Percentiles rank a stretch among this genome's conserved stretches.
Conservation (phyloP, 2,888 invertebrate species). For the Neoaliturus tenellus region DNA sequence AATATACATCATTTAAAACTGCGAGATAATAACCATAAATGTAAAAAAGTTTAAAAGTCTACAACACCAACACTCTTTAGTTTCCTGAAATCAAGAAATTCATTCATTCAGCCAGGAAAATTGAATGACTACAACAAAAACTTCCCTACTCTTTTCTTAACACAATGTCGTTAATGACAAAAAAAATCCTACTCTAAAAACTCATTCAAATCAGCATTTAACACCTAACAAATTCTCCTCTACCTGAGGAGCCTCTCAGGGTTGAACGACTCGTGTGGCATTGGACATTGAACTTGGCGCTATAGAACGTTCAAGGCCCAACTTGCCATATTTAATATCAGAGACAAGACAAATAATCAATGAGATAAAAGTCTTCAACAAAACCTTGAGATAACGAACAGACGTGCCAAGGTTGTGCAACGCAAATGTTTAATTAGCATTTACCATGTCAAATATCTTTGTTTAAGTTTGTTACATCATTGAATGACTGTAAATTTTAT, state of each 20-base stretch:
- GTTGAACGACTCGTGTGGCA: conserved; percentile 11
- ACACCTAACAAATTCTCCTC: too few species aligned
- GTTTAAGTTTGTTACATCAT: background rate
- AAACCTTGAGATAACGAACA: conserved; percentile 26
- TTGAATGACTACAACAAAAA: too few species aligned
- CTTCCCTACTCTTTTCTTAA: too few species aligned
- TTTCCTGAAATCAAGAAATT: too few species aligned
- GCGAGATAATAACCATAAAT: too few species aligned
- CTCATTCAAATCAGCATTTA: too few species aligned
- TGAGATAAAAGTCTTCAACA: conserved; percentile 1
- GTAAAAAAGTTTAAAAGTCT: too few species aligned
- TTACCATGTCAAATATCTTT: background rate
- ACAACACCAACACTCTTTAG: too few species aligned
- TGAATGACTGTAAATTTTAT: background rate
- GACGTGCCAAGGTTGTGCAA: background rate
- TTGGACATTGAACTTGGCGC: conserved; percentile 16
- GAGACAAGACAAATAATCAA: conserved; percentile 1
- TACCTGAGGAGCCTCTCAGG: background rate
- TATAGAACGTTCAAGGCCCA: conserved; percentile 25
- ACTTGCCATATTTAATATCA: conserved; percentile 12
- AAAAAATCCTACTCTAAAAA: too few species aligned
- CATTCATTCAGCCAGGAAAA: too few species aligned
- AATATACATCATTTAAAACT: too few species aligned
- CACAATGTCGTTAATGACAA: too few species aligned
- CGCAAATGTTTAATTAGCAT: background rate